Evolutionary conservation across 2,113 vertebrate genomes (phyloP).

Genomic region (Oophaga pumilio): DNA sequence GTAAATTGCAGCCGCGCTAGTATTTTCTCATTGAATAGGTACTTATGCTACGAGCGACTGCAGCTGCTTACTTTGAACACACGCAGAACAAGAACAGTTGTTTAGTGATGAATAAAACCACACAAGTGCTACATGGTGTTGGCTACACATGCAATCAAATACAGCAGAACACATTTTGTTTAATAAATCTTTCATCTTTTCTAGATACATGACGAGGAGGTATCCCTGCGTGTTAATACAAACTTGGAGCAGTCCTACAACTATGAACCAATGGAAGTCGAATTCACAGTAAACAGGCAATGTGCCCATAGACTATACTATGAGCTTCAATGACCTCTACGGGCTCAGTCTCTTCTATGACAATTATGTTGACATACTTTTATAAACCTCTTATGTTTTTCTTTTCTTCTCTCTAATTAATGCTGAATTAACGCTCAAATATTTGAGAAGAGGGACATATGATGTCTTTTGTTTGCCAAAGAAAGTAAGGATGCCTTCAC

Average conservation of each 20-base stretch:
- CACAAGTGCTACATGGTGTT: background rate
- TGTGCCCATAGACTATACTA: background rate
- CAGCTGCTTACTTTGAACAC: background rate
- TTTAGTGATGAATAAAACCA: background rate
- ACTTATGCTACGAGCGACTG: background rate
- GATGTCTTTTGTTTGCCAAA: no score
- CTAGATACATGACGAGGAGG: conserved; percentile 83
- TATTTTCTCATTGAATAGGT: background rate
- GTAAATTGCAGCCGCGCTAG: background rate
- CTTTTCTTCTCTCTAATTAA: no score
- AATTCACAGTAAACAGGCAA: conserved; percentile 87
- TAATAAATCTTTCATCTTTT: background rate
- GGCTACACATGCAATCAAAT: background rate
- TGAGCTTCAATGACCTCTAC: background rate
- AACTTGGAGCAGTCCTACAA: conserved; percentile 83
- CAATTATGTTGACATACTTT: no score
- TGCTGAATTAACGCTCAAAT: no score
- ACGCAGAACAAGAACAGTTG: background rate
- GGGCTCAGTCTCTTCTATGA: background rate
- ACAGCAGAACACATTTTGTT: background rate
- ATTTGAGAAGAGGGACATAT: no score
- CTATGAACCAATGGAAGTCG: conserved; percentile 89
- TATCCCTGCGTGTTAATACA: conserved; percentile 80
- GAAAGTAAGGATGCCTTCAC: no score
- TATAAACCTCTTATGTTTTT: no score